These are phyloP conservation scores for Pteruthius melanotis DNA, from an alignment of 2,113 vertebrate genomes.

Conservation along the genomic window DNA sequence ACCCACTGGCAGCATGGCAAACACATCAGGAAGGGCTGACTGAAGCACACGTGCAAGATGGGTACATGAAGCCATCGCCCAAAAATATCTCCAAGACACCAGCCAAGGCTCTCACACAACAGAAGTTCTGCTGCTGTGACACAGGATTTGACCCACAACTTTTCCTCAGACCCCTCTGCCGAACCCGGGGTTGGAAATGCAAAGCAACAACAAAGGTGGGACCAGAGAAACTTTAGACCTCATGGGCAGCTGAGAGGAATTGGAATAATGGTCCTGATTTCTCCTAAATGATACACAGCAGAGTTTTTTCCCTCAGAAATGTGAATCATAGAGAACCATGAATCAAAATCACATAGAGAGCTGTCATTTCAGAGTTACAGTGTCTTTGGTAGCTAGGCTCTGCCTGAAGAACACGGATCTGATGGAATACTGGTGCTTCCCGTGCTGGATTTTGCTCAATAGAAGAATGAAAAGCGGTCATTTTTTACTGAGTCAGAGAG, in stretches of 20 bases:
- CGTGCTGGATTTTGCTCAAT: background rate
- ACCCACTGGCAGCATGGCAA: background rate
- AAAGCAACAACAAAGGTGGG: background rate
- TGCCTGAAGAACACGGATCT: background rate
- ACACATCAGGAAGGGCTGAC: background rate
- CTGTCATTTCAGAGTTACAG: background rate
- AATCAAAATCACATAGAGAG: background rate
- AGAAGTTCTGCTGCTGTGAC: background rate
- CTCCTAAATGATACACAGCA: accelerated
- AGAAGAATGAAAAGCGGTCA: accelerated
- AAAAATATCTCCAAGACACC: background rate
- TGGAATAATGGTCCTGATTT: background rate
- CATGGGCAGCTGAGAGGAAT: background rate
- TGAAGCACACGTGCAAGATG: accelerated
- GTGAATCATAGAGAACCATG: background rate
- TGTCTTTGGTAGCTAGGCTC: background rate
- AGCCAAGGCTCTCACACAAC: background rate
- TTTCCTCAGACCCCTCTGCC: background rate
- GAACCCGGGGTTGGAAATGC: background rate
- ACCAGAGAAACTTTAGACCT: accelerated
- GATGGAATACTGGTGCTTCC: background rate
- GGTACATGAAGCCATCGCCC: background rate
- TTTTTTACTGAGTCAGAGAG: background rate
- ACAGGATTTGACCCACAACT: background rate
- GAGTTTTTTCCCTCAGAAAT: background rate